phyloP scores from a whole-genome alignment of 2,888 invertebrate species.

The Ceratothoa steindachneri region DNA sequence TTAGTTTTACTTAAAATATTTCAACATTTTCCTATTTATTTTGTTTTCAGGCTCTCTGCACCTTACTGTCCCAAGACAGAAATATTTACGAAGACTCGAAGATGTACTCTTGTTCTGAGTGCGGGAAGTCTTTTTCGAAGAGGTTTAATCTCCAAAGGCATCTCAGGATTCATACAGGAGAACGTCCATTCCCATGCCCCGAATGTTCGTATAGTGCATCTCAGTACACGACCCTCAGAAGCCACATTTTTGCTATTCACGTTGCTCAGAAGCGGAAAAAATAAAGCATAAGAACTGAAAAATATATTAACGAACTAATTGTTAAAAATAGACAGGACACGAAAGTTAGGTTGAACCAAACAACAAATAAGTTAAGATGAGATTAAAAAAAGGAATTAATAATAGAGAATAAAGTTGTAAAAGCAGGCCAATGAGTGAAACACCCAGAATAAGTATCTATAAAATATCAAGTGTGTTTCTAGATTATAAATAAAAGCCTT shows the following conservation, averaged over 20 bases:
- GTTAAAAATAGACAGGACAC: no score
- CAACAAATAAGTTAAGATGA: no score
- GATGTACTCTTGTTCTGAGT: not conserved
- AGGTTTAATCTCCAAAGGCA: constrained; percentile 19
- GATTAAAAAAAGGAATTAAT: no score
- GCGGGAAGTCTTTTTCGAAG: constrained; percentile 16
- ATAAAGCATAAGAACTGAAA: not conserved
- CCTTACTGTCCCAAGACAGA: not conserved
- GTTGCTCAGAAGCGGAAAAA: not conserved
- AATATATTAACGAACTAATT: no score
- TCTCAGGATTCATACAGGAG: constrained; percentile 20
- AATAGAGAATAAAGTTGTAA: no score
- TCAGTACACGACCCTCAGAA: constrained; percentile 17
- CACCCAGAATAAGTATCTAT: no score
- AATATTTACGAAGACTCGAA: not conserved
- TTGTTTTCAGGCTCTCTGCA: not conserved
- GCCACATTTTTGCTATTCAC: constrained; percentile 8
- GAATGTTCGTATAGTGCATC: constrained; percentile 21
- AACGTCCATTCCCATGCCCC: constrained; percentile 17
- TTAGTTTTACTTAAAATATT: no score
- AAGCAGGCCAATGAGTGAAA: no score
- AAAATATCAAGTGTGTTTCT: no score
- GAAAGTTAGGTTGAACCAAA: no score
- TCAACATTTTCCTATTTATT: no score
- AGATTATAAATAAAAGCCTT: no score